These are phyloP conservation scores for Erebia epiphron DNA, from an alignment of 2,888 invertebrate genomes.

Conservation along the genomic window DNA sequence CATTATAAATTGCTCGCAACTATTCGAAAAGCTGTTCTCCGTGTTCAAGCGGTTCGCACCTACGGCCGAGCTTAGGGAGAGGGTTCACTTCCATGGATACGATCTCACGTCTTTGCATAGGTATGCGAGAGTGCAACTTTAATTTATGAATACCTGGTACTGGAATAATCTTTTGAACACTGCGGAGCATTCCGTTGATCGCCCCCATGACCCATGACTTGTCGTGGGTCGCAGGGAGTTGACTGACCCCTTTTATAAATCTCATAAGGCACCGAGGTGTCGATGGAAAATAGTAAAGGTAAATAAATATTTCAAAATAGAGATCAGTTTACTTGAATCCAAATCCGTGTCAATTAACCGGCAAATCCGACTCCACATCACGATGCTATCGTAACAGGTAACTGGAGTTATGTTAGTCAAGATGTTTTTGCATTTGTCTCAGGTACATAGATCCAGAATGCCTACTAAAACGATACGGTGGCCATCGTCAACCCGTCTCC, in stretches of 20 bases:
- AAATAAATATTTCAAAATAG: no score
- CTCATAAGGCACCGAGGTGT: no score
- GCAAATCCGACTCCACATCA: no score
- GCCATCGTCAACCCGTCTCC: constrained; percentile 58
- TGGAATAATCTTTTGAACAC: neutral
- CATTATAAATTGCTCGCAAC: constrained; percentile 89
- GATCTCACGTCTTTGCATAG: constrained; percentile 64
- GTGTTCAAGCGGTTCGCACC: constrained; percentile 89
- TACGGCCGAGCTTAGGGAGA: constrained; percentile 83
- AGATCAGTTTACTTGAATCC: no score
- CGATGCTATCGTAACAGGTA: no score
- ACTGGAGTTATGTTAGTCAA: neutral
- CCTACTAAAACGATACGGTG: constrained; percentile 69
- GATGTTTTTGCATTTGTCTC: constrained; percentile 32
- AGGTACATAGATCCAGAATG: constrained; percentile 69
- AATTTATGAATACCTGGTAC: constrained; percentile 1
- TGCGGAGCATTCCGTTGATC: neutral
- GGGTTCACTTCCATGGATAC: constrained; percentile 69
- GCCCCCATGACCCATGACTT: no score
- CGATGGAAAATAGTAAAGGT: no score
- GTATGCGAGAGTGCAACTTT: constrained; percentile 44
- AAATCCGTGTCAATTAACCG: no score
- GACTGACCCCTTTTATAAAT: no score
- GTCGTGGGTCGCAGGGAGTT: no score
- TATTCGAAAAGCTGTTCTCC: constrained; percentile 88